Conservation (phyloP, 1,140 invertebrate genomes). For the Papilio machaon region DNA sequence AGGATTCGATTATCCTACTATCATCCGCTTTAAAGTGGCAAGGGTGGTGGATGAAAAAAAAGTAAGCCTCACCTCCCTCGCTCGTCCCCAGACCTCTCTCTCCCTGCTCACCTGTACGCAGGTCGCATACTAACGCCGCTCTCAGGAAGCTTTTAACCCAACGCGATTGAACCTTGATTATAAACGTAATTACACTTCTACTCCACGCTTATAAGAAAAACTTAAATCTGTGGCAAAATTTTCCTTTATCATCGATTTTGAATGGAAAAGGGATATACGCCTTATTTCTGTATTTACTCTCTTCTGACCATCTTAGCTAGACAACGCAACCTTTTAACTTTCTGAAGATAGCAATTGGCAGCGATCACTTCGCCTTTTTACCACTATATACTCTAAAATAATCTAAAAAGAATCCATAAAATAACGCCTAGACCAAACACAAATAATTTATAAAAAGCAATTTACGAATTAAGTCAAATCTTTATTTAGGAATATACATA, state of each 20-base stretch:
- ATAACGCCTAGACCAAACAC: too few relatives aligned
- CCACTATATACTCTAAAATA: too few relatives aligned
- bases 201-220: constrained; percentile 36
- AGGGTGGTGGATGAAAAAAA: constrained; percentile 53
- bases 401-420: too few relatives aligned
- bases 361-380: too few relatives aligned
- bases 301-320: too few relatives aligned
- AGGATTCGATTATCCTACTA: constrained; percentile 36
- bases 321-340: too few relatives aligned
- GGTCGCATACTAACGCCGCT: constrained; percentile 46
- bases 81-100: neutral
- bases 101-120: constrained; percentile 39
- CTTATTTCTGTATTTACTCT: too few relatives aligned
- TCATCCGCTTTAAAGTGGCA: constrained; percentile 42
- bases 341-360: too few relatives aligned
- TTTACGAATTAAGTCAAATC: too few relatives aligned
- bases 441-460: too few relatives aligned
- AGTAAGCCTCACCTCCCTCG: constrained; percentile 39
- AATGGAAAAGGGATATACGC: too few relatives aligned
- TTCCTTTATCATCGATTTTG: neutral
- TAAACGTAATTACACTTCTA: constrained; percentile 28
- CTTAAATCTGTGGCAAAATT: neutral
- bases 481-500: too few relatives aligned
- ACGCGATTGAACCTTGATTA: constrained; percentile 22
- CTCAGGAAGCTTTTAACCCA: constrained; percentile 32